Base-by-base conservation (phyloP, 2,888 invertebrate species). In the Lamellibrachia columna region DNA sequence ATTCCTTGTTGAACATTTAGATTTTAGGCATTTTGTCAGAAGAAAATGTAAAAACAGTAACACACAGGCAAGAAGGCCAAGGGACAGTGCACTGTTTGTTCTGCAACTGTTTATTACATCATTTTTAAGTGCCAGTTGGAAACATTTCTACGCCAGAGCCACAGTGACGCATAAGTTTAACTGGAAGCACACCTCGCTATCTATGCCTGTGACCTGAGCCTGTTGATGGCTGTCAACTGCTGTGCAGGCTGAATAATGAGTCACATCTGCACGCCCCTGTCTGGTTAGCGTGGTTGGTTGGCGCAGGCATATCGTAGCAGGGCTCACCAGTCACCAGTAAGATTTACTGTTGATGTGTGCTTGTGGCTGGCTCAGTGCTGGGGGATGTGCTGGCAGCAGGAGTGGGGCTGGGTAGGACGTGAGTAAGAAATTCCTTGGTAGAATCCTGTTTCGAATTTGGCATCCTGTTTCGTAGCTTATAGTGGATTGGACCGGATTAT, bases 231-330 rank as follows among this genome's bases (percentile, higher is more conserved):
- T 75, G 75, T 75, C 75, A 75, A 75, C 75, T 75, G 75, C 75
- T 75, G 75, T n/a, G 75, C 75, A 75, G 75, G 6, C 22, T 75
- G 75, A 75, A 75, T 75, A 75, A 75, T 75, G 75, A 75, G 15
- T 75, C 75, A 75, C 75, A 75, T 75, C 75, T 75, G 75, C 75
- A 75, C 75, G 75, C 75, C 75, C 75, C 75, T 75, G 75, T 75
- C 75, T 75, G 40, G 40, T 40, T 40, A 40, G 40, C 40, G 40
- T 40, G 40, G 40, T n/a, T 22, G 75, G 75, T 75, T 75, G n/a
- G 75, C 75, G 75, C 22, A 75, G 75, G 75, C 75, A n/a, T 75
- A 75, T 75, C 75, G n/a, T n/a, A 75, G 75, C 75, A 75, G 75
- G 75, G 75, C 75, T 75, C 75, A 75, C 75, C 75, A 75, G 75